Conservation (phyloP, 2,888 invertebrate genomes). For the Sarcophaga carnaria region DNA sequence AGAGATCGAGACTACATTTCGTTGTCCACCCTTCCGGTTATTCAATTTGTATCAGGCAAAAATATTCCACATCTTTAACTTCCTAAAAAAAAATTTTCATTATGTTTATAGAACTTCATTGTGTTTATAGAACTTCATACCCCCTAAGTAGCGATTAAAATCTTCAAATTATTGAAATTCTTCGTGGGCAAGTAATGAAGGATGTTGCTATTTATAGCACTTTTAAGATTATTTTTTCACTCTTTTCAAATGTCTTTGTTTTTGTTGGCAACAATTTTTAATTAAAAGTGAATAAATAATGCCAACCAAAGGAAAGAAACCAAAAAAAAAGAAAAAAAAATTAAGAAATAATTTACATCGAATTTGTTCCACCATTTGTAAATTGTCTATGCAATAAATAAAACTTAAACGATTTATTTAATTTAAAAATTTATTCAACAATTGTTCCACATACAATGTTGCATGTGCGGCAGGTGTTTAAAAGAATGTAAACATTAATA, state of each 20-base stretch:
- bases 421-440: too few relatives aligned
- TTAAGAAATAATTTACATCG: not conserved
- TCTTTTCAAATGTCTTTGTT: not conserved
- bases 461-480: too few relatives aligned
- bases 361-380: conserved; percentile 13
- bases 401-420: not conserved
- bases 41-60: too few relatives aligned
- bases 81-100: too few relatives aligned
- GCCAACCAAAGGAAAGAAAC: not conserved
- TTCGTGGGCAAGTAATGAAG: conserved; percentile 8
- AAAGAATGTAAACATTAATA: too few relatives aligned
- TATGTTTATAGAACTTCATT: too few relatives aligned
- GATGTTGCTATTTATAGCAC: conserved; percentile 24
- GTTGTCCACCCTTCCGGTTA: too few relatives aligned
- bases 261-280: not conserved
- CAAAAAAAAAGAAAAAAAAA: not conserved
- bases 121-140: too few relatives aligned
- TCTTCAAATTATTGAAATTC: not conserved
- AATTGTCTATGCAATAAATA: conserved; percentile 2
- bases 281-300: not conserved
- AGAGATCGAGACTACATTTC: too few relatives aligned
- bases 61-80: too few relatives aligned
- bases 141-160: too few relatives aligned
- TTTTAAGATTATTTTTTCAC: not conserved
- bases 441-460: too few relatives aligned